Evolutionary conservation across 2,888 invertebrate genomes (phyloP).

Genomic region (Adineta ricciae): DNA sequence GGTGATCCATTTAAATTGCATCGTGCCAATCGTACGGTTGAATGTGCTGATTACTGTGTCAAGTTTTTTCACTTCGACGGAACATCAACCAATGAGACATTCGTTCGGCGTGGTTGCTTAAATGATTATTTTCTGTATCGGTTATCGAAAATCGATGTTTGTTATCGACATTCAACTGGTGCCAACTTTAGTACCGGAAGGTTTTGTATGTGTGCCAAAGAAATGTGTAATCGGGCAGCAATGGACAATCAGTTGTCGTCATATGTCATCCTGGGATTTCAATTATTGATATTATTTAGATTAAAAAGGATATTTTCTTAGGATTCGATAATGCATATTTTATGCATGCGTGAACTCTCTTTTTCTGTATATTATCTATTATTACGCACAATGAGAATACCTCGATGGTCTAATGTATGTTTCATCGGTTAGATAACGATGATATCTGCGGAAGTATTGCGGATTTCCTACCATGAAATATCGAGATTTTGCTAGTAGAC

Average conservation of each 20-base stretch:
- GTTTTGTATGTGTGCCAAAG: constrained; percentile 17
- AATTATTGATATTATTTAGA: not conserved
- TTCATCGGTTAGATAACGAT: too few species aligned
- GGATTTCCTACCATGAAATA: too few species aligned
- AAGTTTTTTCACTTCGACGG: constrained; percentile 19
- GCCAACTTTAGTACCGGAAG: not conserved
- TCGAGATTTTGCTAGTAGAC: too few species aligned
- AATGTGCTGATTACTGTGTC: constrained; percentile 13
- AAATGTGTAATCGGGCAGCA: not conserved
- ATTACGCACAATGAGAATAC: not conserved
- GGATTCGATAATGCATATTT: not conserved
- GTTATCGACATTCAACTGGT: not conserved
- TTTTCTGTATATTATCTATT: not conserved
- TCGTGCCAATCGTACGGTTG: not conserved
- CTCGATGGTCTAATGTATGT: not conserved
- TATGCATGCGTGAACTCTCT: not conserved
- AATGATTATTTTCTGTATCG: constrained; percentile 14
- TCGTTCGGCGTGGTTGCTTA: not conserved
- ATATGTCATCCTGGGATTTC: not conserved
- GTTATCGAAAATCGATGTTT: not conserved
- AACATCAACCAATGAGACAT: not conserved
- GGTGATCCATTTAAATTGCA: not conserved
- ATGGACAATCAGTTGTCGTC: not conserved
- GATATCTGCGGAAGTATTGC: too few species aligned
- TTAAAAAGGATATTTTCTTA: not conserved